Base-by-base conservation (phyloP, 2,888 invertebrate species). In the Dasysyrphus albostriatus region DNA sequence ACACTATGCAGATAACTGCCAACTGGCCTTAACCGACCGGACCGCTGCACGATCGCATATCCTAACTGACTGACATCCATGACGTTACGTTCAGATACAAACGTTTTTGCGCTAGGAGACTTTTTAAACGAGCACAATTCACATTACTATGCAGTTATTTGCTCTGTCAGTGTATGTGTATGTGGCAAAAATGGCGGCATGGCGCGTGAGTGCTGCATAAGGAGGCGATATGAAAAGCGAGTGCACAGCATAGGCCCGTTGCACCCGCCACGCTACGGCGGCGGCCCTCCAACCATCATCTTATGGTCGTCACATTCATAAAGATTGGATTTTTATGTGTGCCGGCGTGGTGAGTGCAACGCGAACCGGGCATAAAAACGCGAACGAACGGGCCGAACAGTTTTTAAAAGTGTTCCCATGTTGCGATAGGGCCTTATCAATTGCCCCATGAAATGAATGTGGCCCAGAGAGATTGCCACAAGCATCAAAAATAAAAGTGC, bases 321-420 rank as follows among this genome's bases (percentile, higher is more conserved):
- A 87, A 87, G 87, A 87, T 75, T 87, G 87, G 72, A 79, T 83
- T 75, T 87, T 87, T 87, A 87, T 87, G 78, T 79, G 78, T 19
- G 19, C 37, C 39, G 24, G 59, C n/a, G 24, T 54, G 74, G 73
- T 61, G 81, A 56, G 73, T 47, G 70, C 70, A 75, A 51, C 70
- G 83, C 69, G 47, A 58, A 44, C 16, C 69, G 16, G 39, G 42
- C 19, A 51, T 42, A 75, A 74, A 63, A 72, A 77, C 67, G 74
- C 56, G 63, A 61, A 74, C 56, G 63, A 61, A 74, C 78, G 74
- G 72, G 70, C 63, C 72, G 83, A 75, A 70, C 78, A 83, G 75
- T 87, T 87, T 87, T 87, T 87, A 87, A 87, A 83, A 87, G 87
- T 87, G 87, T 87, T 87, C 87, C 83, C 87, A 72, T 87, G 87